Conservation (phyloP, 2,797 vertebrate species). For the Craterocephalus amniculus region DNA sequence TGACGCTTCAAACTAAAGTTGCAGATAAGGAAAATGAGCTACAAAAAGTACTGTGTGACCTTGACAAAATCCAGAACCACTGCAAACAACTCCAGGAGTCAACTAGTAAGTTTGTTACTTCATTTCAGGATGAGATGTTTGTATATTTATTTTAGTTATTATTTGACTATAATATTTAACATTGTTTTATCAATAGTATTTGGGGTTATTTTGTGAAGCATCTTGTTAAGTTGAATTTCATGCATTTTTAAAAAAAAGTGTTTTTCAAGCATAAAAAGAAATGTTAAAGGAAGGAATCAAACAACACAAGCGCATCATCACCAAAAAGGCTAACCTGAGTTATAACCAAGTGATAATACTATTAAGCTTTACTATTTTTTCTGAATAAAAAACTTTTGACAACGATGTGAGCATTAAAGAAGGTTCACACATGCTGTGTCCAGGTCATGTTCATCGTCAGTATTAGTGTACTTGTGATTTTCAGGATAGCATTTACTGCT, state of each 20-base stretch:
- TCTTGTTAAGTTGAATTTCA: too few relatives aligned
- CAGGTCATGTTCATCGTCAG: not conserved
- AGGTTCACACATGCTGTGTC: too few relatives aligned
- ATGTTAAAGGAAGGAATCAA: not conserved
- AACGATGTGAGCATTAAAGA: not conserved
- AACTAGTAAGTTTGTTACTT: constrained; percentile 80
- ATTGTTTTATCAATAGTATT: not conserved
- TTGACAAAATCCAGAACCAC: constrained; percentile 82
- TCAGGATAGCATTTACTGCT: not conserved
- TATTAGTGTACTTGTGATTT: not conserved
- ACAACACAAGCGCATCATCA: not conserved
- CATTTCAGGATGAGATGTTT: not conserved
- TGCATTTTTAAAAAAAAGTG: not conserved
- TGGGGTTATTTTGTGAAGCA: too few relatives aligned
- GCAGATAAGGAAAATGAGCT: constrained; percentile 83
- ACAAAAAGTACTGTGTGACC: constrained; percentile 76
- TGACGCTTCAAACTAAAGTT: constrained; percentile 76
- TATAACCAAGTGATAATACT: not conserved
- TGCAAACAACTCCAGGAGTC: constrained; percentile 81
- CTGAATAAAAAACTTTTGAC: too few relatives aligned
- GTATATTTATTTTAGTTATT: not conserved
- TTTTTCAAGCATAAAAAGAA: not conserved
- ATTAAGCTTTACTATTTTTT: too few relatives aligned
- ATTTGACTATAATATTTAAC: too few relatives aligned
- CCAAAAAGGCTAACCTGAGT: not conserved